Percentiles rank a stretch among this genome's conserved stretches.
phyloP scores from a whole-genome alignment of 2,797 vertebrate genomes.

The Peromyscus attwateri region DNA sequence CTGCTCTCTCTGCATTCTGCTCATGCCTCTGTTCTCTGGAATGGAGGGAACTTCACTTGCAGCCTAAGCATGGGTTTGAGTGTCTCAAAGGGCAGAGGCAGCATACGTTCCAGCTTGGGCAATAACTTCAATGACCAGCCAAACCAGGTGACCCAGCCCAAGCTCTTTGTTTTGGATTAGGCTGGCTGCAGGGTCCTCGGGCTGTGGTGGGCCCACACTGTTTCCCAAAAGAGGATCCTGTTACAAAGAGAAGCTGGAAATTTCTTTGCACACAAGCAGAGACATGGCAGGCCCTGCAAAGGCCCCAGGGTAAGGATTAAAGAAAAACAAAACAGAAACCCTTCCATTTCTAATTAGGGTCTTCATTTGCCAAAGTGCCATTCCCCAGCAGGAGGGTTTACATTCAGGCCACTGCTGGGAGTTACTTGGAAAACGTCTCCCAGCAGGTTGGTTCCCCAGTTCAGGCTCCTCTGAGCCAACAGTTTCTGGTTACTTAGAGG shows the following conservation, averaged over 20 bases:
- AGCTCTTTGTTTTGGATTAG: slow-evolving; percentile 75
- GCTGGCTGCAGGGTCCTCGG: slow-evolving; percentile 76
- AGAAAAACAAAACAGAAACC: slow-evolving; percentile 90
- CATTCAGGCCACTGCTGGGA: slow-evolving; percentile 88
- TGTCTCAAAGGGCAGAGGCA: not conserved
- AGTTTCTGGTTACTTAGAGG: slow-evolving; percentile 88
- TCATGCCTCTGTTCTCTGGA: slow-evolving; percentile 27
- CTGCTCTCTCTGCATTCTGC: slow-evolving; percentile 42
- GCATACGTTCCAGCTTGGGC: slow-evolving; percentile 55
- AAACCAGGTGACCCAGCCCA: slow-evolving; percentile 72
- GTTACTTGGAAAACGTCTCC: slow-evolving; percentile 87
- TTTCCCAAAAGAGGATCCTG: slow-evolving; percentile 85
- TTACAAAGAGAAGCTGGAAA: slow-evolving; percentile 89
- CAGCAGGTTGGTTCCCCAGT: slow-evolving; percentile 88
- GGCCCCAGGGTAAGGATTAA: slow-evolving; percentile 90
- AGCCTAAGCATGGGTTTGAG: slow-evolving; percentile 44
- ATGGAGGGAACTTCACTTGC: slow-evolving; percentile 26
- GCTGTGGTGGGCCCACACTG: slow-evolving; percentile 83
- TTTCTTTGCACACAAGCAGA: slow-evolving; percentile 89
- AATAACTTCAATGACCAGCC: slow-evolving; percentile 54
- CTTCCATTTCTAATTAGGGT: slow-evolving; percentile 91
- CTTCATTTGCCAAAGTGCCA: slow-evolving; percentile 90
- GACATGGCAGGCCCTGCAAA: slow-evolving; percentile 87
- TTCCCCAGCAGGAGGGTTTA: slow-evolving; percentile 88
- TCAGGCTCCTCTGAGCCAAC: slow-evolving; percentile 86